Base-by-base conservation (phyloP, 64 coral and sea anemone genomes). In the Hydrozoanthus tunicans region DNA sequence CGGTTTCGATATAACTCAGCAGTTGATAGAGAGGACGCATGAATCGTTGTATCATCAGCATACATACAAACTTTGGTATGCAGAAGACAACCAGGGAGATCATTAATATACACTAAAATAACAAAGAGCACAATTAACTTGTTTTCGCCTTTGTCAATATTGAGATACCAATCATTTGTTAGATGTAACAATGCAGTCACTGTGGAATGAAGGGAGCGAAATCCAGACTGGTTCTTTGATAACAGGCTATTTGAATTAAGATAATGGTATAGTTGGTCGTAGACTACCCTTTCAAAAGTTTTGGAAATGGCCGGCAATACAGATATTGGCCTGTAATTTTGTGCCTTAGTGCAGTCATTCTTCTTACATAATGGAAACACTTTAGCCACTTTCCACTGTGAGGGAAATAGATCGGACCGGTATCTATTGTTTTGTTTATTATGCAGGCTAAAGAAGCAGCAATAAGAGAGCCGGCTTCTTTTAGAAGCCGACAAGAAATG, bases 281-380 rank as follows among this genome's bases (percentile, higher is more conserved):
- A 75, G 72, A 75, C 72, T 75, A 75, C 72, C 72, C 72, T 75
- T 75, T 75, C 72, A 75, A 17, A 75, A 75, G 43, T 75, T 53
- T 75, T 53, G 5, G 72, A 75, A 75, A 75, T 75, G 72, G 72
- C 72, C 26, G 72, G 72, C 72, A 75, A 75, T 53, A 75, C 72
- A 75, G 72, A 75, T 75, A 75, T 75, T 75, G 72, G 72, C 26
- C 72, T 75, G 72, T 75, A 75, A 75, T 75, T 75, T 75, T 75
- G 72, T 9, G 72, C 72, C 72, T 75, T 26, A 26, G 72, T 75
- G 72, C 72, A 26, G 72, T 75, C 72, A 75, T 75, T 32, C 72
- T 75, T 75, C 26, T 75, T 75, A 75, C 10, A 75, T 75, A 75
- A 75, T 26, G 72, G 72, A 75, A 75, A 75, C 72, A 75, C 32